phyloP scores from a whole-genome alignment of 92 coral and sea anemone species.

The Actinernus sp. region DNA sequence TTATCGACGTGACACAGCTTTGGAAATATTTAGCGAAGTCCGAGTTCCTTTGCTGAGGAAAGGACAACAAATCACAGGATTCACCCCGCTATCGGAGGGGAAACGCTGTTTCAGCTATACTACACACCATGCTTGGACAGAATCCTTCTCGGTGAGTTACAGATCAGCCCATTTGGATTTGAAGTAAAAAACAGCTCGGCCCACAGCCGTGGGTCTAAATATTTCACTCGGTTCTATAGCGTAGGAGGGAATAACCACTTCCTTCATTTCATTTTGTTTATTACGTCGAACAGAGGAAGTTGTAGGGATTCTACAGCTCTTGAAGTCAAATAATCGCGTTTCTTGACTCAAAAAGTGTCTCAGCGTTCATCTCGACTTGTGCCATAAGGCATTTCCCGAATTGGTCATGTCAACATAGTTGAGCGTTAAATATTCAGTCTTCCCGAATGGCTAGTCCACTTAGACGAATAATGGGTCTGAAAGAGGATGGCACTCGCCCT shows the following conservation, averaged over 20 bases:
- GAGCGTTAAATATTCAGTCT: not conserved
- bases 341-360: no score
- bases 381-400: no score
- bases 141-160: not conserved
- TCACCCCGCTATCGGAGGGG: constrained; percentile 6
- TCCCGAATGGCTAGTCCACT: constrained; percentile 62
- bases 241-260: constrained; percentile 6
- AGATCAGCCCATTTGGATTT: not conserved
- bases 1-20: not conserved
- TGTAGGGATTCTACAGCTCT: no score
- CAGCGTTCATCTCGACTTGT: no score
- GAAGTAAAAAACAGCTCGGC: not conserved
- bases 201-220: not conserved
- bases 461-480: constrained; percentile 60
- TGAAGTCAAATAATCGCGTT: no score
- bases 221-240: not conserved
- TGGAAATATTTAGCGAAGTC: constrained; percentile 25
- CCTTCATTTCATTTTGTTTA: no score
- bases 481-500: constrained; percentile 12
- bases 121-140: not conserved
- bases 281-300: no score
- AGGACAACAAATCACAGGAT: constrained; percentile 11
- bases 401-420: no score
- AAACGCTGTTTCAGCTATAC: constrained; percentile 8
- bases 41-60: constrained; percentile 19